Evolutionary conservation across 2,888 invertebrate genomes (phyloP), one percentile per base, ranked within the genome.

Genomic region (Melanotus villosus): DNA sequence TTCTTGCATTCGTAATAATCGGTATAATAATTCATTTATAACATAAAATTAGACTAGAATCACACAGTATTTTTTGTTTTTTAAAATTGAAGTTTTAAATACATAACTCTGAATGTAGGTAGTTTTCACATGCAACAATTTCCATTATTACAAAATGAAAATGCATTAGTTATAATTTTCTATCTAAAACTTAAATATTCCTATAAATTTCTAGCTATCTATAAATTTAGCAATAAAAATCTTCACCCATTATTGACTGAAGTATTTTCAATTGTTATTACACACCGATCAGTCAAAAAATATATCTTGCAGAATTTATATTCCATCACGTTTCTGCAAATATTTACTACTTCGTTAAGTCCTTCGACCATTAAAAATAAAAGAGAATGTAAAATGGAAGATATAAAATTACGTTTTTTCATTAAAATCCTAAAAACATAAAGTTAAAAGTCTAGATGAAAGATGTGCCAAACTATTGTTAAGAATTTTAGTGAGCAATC

Each of bases 231-330:
- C 14, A 14, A 10, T 38, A 4, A 38, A 38, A 38, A 38, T n/a
- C 38, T 10, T 38, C 38, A 38, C 38, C 10, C 38, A 12, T 3
- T 4, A 38, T 38, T 38, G 38, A 38, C 38, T 14, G 38, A 38
- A 38, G 38, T 12, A 38, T 38, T 14, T 5, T 38, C 14, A 38
- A 38, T 38, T 38, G n/a, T 38, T 38, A 3, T 14, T 38, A 38
- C 38, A 38, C 38, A 38, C 10, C 38, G 38, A 38, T 38, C 38
- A 38, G 38, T 38, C 38, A 38, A 38, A 38, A 38, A 38, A 38
- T 38, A 38, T 38, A 38, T 38, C 10, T n/a, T 4, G 38, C 38
- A 38, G 38, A 38, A 38, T 10, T 12, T 14, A 26, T 26, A 5
- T 26, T 26, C 26, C 26, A 38, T 38, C 38, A 12, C 38, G n/a